Conservation (phyloP, 2,888 invertebrate species). For the Coelopa pilipes region DNA sequence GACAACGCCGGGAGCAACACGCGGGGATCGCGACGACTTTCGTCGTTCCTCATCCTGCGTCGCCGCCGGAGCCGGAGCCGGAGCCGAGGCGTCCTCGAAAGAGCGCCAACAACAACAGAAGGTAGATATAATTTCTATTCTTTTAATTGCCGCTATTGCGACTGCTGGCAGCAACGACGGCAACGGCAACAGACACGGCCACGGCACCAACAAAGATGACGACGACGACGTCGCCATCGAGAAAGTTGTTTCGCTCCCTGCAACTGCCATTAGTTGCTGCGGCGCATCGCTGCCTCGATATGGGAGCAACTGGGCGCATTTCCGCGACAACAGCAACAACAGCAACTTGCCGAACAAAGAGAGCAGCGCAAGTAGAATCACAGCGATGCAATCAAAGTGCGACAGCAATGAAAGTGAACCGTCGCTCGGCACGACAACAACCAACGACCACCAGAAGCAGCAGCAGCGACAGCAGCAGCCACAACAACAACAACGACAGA, state of each 20-base stretch:
- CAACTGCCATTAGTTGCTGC: conserved; percentile 10
- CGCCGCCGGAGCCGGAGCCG: too few relatives aligned
- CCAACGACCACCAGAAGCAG: background rate
- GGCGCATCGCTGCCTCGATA: background rate
- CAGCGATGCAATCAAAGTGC: background rate
- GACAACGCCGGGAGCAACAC: too few relatives aligned
- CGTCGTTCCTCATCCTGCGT: too few relatives aligned
- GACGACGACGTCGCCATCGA: background rate
- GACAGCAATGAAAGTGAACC: conserved; percentile 19
- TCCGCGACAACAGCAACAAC: background rate
- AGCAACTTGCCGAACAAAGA: background rate
- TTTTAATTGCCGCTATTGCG: background rate
- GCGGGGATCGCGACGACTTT: too few relatives aligned
- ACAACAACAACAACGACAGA: conserved; percentile 10
- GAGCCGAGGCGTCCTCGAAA: too few relatives aligned
- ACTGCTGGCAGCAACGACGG: background rate
- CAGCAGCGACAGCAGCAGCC: conserved; percentile 33
- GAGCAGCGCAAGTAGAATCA: background rate
- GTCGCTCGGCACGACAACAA: too few relatives aligned
- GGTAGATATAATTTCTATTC: too few relatives aligned
- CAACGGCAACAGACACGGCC: too few relatives aligned
- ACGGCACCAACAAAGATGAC: too few relatives aligned
- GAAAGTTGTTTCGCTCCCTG: conserved; percentile 27
- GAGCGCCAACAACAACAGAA: too few relatives aligned
- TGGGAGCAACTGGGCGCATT: background rate